Base-by-base conservation (phyloP, 1,140 invertebrate genomes). In the Whitmania pigra region DNA sequence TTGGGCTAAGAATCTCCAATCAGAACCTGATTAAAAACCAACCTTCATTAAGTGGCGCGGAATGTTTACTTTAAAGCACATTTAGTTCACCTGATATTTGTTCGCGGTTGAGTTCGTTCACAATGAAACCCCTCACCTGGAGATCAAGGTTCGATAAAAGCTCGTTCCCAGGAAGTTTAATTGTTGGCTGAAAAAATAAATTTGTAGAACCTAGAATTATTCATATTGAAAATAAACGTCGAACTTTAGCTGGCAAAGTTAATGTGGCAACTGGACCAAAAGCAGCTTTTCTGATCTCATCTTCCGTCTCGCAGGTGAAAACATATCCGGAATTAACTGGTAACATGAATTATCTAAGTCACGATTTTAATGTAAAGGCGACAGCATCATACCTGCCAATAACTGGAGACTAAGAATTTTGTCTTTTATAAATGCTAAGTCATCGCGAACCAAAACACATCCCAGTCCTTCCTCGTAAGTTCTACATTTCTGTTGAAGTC, bases 1-100 rank as follows among this genome's bases (percentile, higher is more conserved):
- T 63, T 63, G 57, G 20, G 57, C 57, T 31, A 63, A n/a, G 22
- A n/a, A 63, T 15, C 57, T 63, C 57, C 57, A 63, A 63, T 63
- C 57, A 63, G 22, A 25, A 13, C 57, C 57, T 63, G 9, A 57
- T 57, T 57, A n/a, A 9, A 57, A 57, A 57, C 20, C 25, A 57
- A 3, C 54, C 54, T 57, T 20, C 20, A 57, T n/a, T 57, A 57
- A n/a, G 9, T n/a, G 25, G 20, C 20, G 9, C 54, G 5, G 54
- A n/a, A 57, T 57, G 25, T 2, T 57, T 57, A 57, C 54, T n/a
- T 4, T 3, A n/a, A 57, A 20, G 25, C 55, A 63, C 7, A 63
- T 7, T 25, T 31, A 36, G 31, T 2, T 25, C 18, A 63, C 57
- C 57, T 25, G 57, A 63, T 63, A 31, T 25, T 63, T 31, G 22